phyloP scores from a whole-genome alignment of 2,888 invertebrate genomes.

The Lochmaea crataegi region DNA sequence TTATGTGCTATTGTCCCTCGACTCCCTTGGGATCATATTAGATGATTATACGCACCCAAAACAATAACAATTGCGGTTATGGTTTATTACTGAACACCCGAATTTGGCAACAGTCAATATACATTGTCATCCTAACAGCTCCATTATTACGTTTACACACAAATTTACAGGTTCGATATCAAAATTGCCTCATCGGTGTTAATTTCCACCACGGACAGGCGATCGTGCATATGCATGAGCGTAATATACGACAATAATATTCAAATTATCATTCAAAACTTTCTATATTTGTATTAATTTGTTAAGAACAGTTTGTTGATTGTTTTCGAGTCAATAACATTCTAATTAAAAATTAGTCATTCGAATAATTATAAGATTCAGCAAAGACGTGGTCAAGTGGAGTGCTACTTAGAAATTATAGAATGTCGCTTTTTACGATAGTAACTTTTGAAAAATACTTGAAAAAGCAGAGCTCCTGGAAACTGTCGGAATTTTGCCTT shows the following conservation, averaged over 20 bases:
- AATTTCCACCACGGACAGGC: constrained; percentile 33
- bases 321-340: no score
- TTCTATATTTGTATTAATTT: no score
- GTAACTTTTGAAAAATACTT: no score
- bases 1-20: background rate
- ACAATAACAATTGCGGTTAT: constrained; percentile 37
- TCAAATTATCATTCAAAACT: no score
- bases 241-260: background rate
- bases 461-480: no score
- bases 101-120: constrained; percentile 31
- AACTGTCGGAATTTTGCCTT: no score
- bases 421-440: no score
- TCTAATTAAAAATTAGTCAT: no score
- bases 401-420: no score
- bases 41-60: constrained; percentile 19
- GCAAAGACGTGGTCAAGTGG: no score
- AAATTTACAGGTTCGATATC: constrained; percentile 44
- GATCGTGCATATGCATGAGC: background rate
- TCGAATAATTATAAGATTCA: no score
- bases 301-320: no score
- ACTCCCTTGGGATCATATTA: background rate
- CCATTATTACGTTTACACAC: constrained; percentile 31
- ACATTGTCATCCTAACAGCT: constrained; percentile 35
- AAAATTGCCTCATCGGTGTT: constrained; percentile 40
- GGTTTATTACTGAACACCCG: constrained; percentile 36